A percentile compares a stretch with the other conserved stretches of the same genome.
phyloP scores from a whole-genome alignment of 2,113 vertebrate species.

The Pithys albifrons region DNA sequence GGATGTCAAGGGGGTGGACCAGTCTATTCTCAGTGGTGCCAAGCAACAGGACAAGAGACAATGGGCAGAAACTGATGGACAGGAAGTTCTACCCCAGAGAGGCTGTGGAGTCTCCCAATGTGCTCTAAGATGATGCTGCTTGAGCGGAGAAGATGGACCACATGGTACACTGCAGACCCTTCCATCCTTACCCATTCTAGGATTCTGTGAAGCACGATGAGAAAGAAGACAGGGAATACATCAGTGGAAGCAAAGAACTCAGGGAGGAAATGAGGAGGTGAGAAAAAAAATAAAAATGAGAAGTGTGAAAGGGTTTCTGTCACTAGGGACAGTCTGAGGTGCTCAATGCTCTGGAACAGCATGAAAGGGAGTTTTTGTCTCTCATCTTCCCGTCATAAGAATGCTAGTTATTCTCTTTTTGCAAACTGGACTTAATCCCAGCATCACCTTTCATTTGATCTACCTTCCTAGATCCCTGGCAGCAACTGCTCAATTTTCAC shows the following conservation, averaged over 20 bases:
- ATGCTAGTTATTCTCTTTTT: background rate
- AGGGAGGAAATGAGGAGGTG: background rate
- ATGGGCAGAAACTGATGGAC: background rate
- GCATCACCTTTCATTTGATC: background rate
- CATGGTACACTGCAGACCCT: background rate
- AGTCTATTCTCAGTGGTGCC: background rate
- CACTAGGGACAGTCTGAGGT: background rate
- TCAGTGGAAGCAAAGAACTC: background rate
- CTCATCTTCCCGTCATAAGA: background rate
- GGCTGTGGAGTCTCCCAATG: fast-evolving
- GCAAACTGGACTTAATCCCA: background rate
- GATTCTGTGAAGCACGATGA: background rate
- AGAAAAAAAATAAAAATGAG: background rate
- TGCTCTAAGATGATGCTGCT: background rate
- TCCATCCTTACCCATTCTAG: background rate
- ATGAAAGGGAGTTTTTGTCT: background rate
- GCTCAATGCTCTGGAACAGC: background rate
- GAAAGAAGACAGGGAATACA: background rate
- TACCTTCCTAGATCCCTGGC: background rate
- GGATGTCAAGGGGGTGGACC: background rate
- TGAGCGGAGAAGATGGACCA: background rate
- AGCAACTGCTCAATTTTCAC: background rate
- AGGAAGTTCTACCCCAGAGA: background rate
- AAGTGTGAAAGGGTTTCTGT: background rate
- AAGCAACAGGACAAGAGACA: background rate